A percentile compares a stretch with the other conserved stretches of the same genome.
These are phyloP conservation scores for Amorpha juglandis DNA, from an alignment of 2,888 invertebrate species.

Conservation along the genomic window DNA sequence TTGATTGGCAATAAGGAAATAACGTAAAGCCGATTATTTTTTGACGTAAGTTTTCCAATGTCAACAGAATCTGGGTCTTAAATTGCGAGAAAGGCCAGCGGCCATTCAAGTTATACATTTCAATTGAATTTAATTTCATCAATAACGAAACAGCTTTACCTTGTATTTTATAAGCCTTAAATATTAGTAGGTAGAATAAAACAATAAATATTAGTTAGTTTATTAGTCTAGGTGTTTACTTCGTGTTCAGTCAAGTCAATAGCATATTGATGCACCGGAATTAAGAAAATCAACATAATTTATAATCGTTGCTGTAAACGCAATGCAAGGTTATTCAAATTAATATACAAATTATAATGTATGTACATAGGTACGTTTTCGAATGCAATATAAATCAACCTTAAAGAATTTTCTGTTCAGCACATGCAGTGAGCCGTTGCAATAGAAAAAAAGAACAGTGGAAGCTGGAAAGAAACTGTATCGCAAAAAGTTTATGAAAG, in stretches of 20 bases:
- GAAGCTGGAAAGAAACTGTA: neutral
- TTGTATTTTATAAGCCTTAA: too few species aligned
- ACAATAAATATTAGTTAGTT: too few species aligned
- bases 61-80: too few species aligned
- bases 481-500: neutral
- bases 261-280: neutral
- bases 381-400: conserved; percentile 41
- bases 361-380: conserved; percentile 28
- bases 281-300: neutral
- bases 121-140: too few species aligned
- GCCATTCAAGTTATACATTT: too few species aligned
- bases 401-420: conserved; percentile 44
- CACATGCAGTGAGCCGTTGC: conserved; percentile 36
- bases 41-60: too few species aligned
- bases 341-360: conserved; percentile 41
- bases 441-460: conserved; percentile 34
- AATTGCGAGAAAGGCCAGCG: too few species aligned
- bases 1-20: too few species aligned
- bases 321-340: conserved; percentile 61
- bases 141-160: too few species aligned
- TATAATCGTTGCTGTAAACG: conserved; percentile 20
- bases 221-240: neutral
- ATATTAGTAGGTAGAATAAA: too few species aligned
- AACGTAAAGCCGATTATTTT: too few species aligned
- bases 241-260: neutral